Evolutionary conservation across 1,140 invertebrate species (phyloP).

Genomic region (Saccostrea glomerata): DNA sequence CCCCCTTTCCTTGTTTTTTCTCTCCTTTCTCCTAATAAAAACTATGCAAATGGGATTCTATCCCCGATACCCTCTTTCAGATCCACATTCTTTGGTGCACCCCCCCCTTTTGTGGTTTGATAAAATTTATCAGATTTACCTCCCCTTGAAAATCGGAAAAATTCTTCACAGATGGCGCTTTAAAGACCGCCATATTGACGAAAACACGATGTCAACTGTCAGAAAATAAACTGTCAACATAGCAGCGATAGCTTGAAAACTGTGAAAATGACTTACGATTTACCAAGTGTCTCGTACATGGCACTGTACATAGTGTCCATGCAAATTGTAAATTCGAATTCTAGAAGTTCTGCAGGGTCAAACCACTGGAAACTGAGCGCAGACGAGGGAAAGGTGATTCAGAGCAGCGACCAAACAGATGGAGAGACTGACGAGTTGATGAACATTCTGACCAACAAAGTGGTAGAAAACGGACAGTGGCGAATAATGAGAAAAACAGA

Average conservation of each 20-base stretch:
- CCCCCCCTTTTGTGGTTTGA: too few species aligned
- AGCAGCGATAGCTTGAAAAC: not conserved
- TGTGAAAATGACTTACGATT: conserved; percentile 67
- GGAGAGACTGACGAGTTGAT: conserved; percentile 65
- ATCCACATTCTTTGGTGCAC: too few species aligned
- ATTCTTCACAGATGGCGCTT: conserved; percentile 2
- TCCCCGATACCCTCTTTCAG: too few species aligned
- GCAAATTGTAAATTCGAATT: conserved; percentile 86
- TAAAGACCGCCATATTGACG: conserved; percentile 6
- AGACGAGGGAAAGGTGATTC: conserved; percentile 85
- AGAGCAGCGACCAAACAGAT: conserved; percentile 73
- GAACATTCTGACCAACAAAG: conserved; percentile 75
- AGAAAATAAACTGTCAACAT: conserved; percentile 22
- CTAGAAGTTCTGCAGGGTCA: conserved; percentile 83
- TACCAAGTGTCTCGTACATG: conserved; percentile 77
- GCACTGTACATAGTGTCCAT: conserved; percentile 81
- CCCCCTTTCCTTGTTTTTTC: too few species aligned
- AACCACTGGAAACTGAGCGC: conserved; percentile 86
- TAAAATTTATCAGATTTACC: not conserved
- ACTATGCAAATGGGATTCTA: too few species aligned
- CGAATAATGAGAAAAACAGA: conserved; percentile 16
- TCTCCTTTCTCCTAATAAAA: too few species aligned
- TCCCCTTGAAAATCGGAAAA: not conserved
- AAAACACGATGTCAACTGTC: conserved; percentile 38
- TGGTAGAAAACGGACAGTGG: conserved; percentile 79